Base-by-base conservation (phyloP, 2,113 vertebrate species). In the Thamnaconus septentrionalis region DNA sequence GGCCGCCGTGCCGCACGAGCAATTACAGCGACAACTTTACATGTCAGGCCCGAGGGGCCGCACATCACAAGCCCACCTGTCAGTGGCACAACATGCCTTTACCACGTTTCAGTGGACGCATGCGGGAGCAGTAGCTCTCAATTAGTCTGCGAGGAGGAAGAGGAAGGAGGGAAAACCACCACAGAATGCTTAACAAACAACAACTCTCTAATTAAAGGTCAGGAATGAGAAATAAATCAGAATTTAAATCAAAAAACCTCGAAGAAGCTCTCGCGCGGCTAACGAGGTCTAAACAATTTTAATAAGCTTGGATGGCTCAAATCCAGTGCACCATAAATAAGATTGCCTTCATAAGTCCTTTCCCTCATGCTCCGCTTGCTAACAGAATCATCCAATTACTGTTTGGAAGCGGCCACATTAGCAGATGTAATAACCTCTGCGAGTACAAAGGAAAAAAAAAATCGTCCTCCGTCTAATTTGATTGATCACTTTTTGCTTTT, bases 1-100 rank as follows among this genome's bases (percentile, higher is more conserved):
- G 72, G 50, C 70, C 68, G 62, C 61, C 71, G 68, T 57, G 8
- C 59, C 50, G 69, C 76, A 68, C 63, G 75, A 87, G 72, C 79
- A 90, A 85, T 88, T 86, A 87, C 63, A 79, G 82, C 69, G 73
- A 83, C 81, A 88, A 80, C 84, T 85, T 83, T 70, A 55, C 72
- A 53, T 78, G 53, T 77, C 55, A 63, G 58, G 43, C 85, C 74
- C 18, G 2, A 70, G 77, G 79, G 79, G 64, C 68, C 72, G 60
- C 53, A 66, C 71, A 69, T 86, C 81, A 87, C 83, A 75, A 85
- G 86, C 53, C 75, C 69, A 79, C 81, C 84, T 87, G 86, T 86
- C 87, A 88, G 74, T 69, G 53, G 50, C 68, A 31, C 74, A 71
- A 56, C 62, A 62, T 50, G 63, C 57, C 64, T 66, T 67, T 58